Conservation (phyloP, 2,113 vertebrate genomes). For the Eretmochelys imbricata region DNA sequence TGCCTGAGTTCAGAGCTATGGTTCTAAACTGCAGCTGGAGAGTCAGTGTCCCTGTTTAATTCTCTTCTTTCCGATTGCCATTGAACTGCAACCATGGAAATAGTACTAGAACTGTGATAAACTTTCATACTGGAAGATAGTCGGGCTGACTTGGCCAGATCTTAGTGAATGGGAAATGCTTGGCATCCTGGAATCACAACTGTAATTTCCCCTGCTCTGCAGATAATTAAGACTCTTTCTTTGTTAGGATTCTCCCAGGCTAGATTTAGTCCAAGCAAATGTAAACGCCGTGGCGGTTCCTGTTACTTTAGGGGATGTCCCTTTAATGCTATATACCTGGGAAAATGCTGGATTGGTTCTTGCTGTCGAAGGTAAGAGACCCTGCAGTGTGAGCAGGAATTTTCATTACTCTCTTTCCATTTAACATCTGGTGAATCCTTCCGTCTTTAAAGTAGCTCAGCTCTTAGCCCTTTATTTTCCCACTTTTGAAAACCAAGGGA, state of each 20-base stretch:
- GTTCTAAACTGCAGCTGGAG: not conserved
- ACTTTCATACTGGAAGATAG: too few species aligned
- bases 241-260: not conserved
- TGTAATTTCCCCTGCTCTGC: not conserved
- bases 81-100: not conserved
- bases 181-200: too few species aligned
- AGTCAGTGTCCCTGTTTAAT: not conserved
- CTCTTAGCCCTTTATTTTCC: too few species aligned
- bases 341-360: too few species aligned
- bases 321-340: too few species aligned
- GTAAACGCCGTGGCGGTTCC: too few species aligned
- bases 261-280: rapidly evolving
- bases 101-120: too few species aligned
- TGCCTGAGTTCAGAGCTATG: not conserved
- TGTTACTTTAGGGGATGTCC: too few species aligned
- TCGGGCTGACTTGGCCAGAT: too few species aligned
- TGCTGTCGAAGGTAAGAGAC: not conserved
- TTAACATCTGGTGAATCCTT: not conserved
- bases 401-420: not conserved
- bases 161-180: too few species aligned
- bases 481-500: not conserved
- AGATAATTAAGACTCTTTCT: not conserved
- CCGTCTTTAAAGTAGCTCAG: not conserved
- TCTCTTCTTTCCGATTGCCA: not conserved
- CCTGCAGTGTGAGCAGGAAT: not conserved